These are phyloP conservation scores for Butorides virescens DNA, from an alignment of 2,113 vertebrate species.

Conservation along the genomic window DNA sequence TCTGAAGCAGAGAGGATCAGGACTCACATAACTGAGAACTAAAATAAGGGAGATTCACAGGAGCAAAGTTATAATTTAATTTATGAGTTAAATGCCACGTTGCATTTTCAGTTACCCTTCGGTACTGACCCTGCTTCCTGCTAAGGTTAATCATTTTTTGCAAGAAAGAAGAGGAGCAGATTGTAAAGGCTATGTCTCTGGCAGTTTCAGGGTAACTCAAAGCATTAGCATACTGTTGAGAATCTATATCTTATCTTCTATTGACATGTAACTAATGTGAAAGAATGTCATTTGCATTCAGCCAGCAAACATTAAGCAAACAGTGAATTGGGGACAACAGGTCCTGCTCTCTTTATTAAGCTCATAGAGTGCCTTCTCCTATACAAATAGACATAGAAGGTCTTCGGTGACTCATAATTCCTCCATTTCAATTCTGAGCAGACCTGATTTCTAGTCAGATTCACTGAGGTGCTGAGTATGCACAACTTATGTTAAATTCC, in stretches of 20 bases:
- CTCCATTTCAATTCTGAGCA: slow-evolving; percentile 11
- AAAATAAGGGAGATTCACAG: background rate
- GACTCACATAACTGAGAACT: background rate
- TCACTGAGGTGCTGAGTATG: background rate
- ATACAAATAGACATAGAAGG: background rate
- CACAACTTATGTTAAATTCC: background rate
- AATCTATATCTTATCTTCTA: background rate
- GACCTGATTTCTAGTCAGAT: background rate
- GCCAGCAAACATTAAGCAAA: background rate
- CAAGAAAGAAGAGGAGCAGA: background rate
- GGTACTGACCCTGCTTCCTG: background rate
- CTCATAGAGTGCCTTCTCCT: background rate
- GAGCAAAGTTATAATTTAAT: background rate
- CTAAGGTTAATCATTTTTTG: background rate
- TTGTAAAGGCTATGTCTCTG: background rate
- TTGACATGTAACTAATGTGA: background rate
- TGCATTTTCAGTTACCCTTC: background rate
- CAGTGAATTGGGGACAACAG: background rate
- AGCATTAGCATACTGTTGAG: background rate
- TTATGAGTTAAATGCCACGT: background rate
- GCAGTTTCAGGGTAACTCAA: background rate
- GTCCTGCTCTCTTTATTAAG: background rate
- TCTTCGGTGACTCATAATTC: background rate
- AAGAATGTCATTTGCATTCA: slow-evolving; percentile 2
- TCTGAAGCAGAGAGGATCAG: background rate